Evolutionary conservation across 2,797 vertebrate species (phyloP).

Genomic region (Anguilla obscura): DNA sequence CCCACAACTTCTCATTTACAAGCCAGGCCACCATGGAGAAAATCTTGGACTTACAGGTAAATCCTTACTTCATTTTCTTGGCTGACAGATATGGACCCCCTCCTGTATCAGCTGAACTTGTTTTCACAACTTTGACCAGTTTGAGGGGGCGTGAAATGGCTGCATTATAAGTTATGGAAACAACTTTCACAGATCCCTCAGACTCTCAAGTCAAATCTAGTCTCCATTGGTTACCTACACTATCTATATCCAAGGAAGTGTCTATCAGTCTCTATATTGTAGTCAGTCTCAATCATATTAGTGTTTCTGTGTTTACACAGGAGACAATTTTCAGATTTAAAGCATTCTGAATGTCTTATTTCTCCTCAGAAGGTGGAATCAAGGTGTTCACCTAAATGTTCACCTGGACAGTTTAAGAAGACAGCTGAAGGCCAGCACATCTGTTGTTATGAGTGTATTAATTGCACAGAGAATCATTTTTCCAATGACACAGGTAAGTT

Average conservation of each 20-base stretch:
- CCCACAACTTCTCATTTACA: conserved; percentile 65
- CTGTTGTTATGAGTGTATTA: conserved; percentile 85
- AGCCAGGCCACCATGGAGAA: conserved; percentile 58
- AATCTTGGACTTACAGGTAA: conserved; percentile 73
- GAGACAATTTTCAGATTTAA: not conserved
- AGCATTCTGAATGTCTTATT: not conserved
- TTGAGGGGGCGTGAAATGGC: not conserved
- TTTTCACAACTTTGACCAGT: not conserved
- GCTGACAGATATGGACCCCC: not conserved
- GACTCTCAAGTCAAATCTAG: not conserved
- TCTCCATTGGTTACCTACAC: not conserved
- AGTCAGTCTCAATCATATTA: not conserved
- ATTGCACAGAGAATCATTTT: conserved; percentile 83
- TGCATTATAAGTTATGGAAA: not conserved
- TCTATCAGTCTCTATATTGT: not conserved
- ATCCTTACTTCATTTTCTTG: not conserved
- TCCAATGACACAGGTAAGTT: conserved; percentile 76
- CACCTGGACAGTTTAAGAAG: conserved; percentile 83
- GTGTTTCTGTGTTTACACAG: not conserved
- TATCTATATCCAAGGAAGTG: not conserved
- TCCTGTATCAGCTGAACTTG: not conserved
- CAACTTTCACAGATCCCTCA: not conserved
- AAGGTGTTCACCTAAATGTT: conserved; percentile 79
- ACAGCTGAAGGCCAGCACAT: conserved; percentile 79
- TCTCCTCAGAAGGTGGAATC: conserved; percentile 73